Percentiles rank a stretch among this genome's conserved stretches.
Conservation (phyloP, 1,140 invertebrate species). For the Coelopa frigida region DNA sequence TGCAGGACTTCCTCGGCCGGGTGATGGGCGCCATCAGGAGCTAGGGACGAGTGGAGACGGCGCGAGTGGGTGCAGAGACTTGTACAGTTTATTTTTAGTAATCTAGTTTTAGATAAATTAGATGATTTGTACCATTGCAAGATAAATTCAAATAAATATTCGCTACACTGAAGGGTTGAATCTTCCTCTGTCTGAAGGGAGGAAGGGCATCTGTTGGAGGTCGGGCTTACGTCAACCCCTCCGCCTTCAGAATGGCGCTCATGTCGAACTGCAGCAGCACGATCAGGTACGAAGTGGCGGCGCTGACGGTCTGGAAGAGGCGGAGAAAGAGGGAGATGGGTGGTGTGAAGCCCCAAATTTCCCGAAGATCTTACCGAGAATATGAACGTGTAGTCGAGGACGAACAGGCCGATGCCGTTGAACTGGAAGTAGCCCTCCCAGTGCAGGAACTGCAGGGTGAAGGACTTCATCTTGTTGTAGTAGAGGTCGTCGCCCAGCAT, state of each 20-base stretch:
- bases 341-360: not conserved
- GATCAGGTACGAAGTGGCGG: conserved; percentile 43
- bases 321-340: not conserved
- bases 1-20: conserved; percentile 21
- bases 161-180: too few relatives aligned
- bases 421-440: conserved; percentile 43
- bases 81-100: too few relatives aligned
- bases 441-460: conserved; percentile 40
- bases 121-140: too few relatives aligned
- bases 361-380: conserved; percentile 36
- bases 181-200: too few relatives aligned
- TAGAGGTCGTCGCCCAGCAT: conserved; percentile 42
- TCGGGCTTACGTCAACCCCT: conserved; percentile 36
- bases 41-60: too few relatives aligned
- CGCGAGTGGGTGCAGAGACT: too few relatives aligned
- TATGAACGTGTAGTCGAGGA: conserved; percentile 42
- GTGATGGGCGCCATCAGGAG: conserved; percentile 13
- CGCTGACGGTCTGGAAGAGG: conserved; percentile 37
- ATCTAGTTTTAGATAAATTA: too few relatives aligned
- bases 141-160: too few relatives aligned
- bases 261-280: conserved; percentile 44
- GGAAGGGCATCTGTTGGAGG: too few relatives aligned
- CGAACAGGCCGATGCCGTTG: conserved; percentile 40
- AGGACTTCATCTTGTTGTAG: conserved; percentile 44
- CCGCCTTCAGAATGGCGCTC: conserved; percentile 34